phyloP scores from a whole-genome alignment of 2,797 vertebrate species.

The Pterois miles region DNA sequence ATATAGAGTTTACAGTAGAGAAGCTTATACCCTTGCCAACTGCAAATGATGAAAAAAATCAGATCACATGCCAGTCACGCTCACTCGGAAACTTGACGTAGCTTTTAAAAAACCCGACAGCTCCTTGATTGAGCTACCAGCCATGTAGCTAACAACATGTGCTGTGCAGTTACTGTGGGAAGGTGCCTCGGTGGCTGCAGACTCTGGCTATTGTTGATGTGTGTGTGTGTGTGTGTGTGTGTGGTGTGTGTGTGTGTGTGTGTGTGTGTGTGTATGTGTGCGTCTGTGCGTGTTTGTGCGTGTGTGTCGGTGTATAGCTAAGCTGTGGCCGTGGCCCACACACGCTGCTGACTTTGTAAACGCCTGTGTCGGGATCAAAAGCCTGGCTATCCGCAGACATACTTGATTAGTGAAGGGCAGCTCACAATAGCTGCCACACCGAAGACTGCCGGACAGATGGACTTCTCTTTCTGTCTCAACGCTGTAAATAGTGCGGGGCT shows the following conservation, averaged over 20 bases:
- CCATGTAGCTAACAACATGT: conserved; percentile 68
- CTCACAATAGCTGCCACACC: conserved; percentile 51
- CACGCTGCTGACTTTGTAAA: conserved; percentile 77
- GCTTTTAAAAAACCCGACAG: conserved; percentile 36
- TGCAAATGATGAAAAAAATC: conserved; percentile 23
- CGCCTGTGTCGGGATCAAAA: conserved; percentile 75
- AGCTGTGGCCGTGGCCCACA: conserved; percentile 75
- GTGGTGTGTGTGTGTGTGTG: conserved; percentile 26
- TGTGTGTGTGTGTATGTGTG: conserved; percentile 27
- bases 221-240: conserved; percentile 23
- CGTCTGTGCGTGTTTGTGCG: conserved; percentile 25
- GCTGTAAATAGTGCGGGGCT: conserved; percentile 30
- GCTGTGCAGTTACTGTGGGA: conserved; percentile 70
- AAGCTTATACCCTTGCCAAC: neutral
- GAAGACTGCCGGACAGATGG: conserved; percentile 63
- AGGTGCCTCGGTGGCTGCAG: conserved; percentile 67
- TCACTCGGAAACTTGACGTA: conserved; percentile 43
- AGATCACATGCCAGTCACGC: conserved; percentile 29
- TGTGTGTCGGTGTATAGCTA: conserved; percentile 36
- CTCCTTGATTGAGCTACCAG: conserved; percentile 73
- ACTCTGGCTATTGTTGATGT: conserved; percentile 43
- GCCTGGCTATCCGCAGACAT: conserved; percentile 69
- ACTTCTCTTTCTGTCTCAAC: conserved; percentile 44
- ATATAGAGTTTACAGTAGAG: neutral
- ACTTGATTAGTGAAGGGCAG: conserved; percentile 75